Evolutionary conservation across 2,888 invertebrate genomes (phyloP), one percentile per base, ranked within the genome.

Genomic region (Orchesella flavescens): DNA sequence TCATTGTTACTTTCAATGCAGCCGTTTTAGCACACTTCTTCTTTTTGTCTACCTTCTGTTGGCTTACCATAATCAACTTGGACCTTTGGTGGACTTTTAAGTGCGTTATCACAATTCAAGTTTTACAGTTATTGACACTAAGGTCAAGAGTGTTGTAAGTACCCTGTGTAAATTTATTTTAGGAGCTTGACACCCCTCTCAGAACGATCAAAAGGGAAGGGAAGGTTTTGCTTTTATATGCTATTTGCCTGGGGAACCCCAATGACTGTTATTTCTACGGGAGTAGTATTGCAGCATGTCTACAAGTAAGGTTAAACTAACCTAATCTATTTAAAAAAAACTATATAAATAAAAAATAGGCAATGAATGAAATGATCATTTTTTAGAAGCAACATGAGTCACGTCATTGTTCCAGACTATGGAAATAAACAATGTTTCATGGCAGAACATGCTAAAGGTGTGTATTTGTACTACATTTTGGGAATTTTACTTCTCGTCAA

Each of bases 41-140:
- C 66, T 88, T 87, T 72, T 53, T 88, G 3, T 84, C 87, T 0
- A 87, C 87, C 1, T 88, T 88, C 61, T 83, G 69, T 24, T 88
- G 88, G 88, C 72, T 87, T n/a, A 78, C 87, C 0, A 79, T 87
- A 24, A 82, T 88, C 23, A 88, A 88, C 76, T 86, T 86, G 78
- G 88, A 88, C 65, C 74, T 88, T 5, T 88, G 86, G 85, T 84
- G 83, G 69, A 88, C 88, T 21, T 88, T 88, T 61, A 86, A 84
- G 88, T 88, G 81, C 73, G 55, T 73, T 57, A n/a, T 24, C 1
- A 12, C 23, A 46, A 65, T 4, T 34, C 34, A 34, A 2, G 34
- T 34, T 34, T 7, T 7, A 34, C 3, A 34, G 34, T 34, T 34
- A 34, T 2, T 34, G 3, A 34, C 34, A 4, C 34, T 34, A 7